These are phyloP conservation scores for Cirrhinus mrigala DNA, from an alignment of 2,797 vertebrate genomes.

Conservation along the genomic window DNA sequence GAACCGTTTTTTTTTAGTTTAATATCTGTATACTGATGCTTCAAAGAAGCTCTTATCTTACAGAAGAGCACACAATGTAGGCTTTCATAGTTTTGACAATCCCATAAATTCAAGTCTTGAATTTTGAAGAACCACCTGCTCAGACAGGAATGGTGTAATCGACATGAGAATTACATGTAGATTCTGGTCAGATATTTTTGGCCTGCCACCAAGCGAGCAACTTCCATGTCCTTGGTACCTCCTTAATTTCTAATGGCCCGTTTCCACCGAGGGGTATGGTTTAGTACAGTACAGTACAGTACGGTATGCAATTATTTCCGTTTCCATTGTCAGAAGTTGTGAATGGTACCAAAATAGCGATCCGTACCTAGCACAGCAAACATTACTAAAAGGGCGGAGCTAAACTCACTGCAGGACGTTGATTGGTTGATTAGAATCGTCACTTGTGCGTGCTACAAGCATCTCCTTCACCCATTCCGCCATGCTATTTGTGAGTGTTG, in stretches of 20 bases:
- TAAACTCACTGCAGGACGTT: too few relatives aligned
- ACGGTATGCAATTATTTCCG: too few relatives aligned
- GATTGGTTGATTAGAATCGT: too few relatives aligned
- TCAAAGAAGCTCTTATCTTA: not conserved
- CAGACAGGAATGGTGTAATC: not conserved
- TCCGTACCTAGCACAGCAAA: too few relatives aligned
- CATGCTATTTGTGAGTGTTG: too few relatives aligned
- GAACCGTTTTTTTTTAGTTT: not conserved
- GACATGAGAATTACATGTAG: not conserved
- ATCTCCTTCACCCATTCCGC: too few relatives aligned
- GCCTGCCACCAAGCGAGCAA: not conserved
- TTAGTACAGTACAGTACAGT: too few relatives aligned
- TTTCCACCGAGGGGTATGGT: too few relatives aligned
- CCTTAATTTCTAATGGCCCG: not conserved
- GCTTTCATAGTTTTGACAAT: not conserved
- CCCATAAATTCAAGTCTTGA: not conserved
- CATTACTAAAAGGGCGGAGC: too few relatives aligned
- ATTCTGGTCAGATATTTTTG: not conserved
- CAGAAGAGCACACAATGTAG: not conserved
- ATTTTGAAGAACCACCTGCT: not conserved
- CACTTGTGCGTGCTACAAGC: too few relatives aligned
- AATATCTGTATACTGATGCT: not conserved
- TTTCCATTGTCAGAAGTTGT: too few relatives aligned
- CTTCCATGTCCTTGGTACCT: not conserved
- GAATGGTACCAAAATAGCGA: too few relatives aligned